phyloP scores from a whole-genome alignment of 2,113 vertebrate species.

The Prionailurus viverrinus region DNA sequence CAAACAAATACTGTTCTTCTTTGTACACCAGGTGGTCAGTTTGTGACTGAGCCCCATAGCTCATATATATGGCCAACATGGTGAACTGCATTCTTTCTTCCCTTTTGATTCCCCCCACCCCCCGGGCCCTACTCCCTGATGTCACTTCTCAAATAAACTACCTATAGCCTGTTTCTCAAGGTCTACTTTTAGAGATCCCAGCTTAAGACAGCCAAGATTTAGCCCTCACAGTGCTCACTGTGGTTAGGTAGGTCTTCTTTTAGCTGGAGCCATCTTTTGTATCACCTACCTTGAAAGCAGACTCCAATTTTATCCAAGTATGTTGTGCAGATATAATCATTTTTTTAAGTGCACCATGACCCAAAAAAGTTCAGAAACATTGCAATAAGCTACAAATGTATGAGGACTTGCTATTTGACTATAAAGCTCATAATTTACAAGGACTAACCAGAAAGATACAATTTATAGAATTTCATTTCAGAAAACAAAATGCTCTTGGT shows the following conservation, averaged over 20 bases:
- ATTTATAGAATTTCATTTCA: constrained; percentile 53
- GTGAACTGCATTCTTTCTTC: neutral
- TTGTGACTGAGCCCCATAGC: neutral
- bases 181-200: neutral
- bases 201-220: neutral
- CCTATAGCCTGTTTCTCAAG: neutral
- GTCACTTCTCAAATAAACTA: constrained; percentile 2
- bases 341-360: neutral
- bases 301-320: neutral
- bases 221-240: rapidly evolving
- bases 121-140: neutral
- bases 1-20: neutral
- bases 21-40: neutral
- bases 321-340: neutral
- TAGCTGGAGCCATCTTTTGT: neutral
- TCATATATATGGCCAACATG: neutral
- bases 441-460: neutral
- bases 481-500: constrained; percentile 40
- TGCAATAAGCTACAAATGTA: neutral
- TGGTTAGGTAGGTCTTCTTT: neutral
- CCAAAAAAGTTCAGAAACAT: neutral
- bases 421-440: neutral
- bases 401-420: neutral
- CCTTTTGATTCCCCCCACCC: neutral
- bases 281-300: neutral